phyloP scores from a whole-genome alignment of 35 echinoderm and acorn worm genomes.

The Apostichopus parvimensis region DNA sequence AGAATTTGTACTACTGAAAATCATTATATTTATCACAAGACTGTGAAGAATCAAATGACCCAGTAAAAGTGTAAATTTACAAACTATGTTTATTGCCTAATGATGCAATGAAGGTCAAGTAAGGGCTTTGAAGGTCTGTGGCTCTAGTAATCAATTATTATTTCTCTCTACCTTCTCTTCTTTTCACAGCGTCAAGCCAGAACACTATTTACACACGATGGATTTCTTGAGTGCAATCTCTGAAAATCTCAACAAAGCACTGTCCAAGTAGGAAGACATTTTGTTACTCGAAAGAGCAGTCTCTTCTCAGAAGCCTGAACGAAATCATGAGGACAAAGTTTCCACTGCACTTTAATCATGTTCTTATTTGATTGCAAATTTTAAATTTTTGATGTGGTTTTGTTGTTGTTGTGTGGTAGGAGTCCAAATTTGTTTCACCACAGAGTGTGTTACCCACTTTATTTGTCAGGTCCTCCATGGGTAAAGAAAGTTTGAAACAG shows the following conservation, averaged over 20 bases:
- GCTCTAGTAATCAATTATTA: neutral
- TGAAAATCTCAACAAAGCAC: conserved; percentile 73
- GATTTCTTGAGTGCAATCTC: conserved; percentile 89
- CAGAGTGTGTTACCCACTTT: no score
- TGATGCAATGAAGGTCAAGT: no score
- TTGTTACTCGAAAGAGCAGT: neutral
- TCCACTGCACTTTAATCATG: conserved; percentile 1
- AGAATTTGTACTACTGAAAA: no score
- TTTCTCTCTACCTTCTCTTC: conserved; percentile 49
- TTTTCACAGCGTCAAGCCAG: conserved; percentile 84
- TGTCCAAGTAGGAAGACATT: conserved; percentile 59
- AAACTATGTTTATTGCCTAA: no score
- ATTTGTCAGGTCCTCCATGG: no score
- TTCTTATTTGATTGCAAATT: neutral
- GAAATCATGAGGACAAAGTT: neutral
- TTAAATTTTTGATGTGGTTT: neutral
- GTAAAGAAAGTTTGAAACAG: no score
- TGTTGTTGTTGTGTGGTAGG: neutral
- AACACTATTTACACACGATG: conserved; percentile 93
- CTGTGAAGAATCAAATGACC: neutral
- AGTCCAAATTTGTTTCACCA: neutral
- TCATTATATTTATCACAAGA: neutral
- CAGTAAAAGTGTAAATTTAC: neutral
- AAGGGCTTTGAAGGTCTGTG: no score
- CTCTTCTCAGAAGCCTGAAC: neutral